Base-by-base conservation (phyloP, 2,113 vertebrate genomes). In the Rhynchopsitta pachyrhyncha region DNA sequence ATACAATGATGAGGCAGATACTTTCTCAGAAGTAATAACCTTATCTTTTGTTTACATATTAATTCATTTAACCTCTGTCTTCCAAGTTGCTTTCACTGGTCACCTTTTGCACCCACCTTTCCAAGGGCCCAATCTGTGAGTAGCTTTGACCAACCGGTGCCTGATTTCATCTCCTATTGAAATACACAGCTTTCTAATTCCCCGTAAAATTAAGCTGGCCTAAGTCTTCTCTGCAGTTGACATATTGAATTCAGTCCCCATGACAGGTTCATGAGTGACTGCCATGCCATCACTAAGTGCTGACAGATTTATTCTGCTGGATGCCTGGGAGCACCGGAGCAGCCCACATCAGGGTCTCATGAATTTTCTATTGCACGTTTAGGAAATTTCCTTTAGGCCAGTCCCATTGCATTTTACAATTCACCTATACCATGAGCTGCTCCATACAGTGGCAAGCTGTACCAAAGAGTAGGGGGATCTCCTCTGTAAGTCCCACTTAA, bases 241-340 rank as follows among this genome's bases (percentile, higher is more conserved):
- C 33, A 5, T 4, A 4, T 1, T 35, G 63, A 73, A 39, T 37
- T 59, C 4, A 0, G 44, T 9, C 27, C 29, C 46, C 2, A 0
- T 2, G 13, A 47, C 8, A 7, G 24, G 20, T 53, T 33, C 33
- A 10, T 12, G n/a, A 62, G 5, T 19, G 46, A 29, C 42, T 41
- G 76, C 62, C 1, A 5, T 52, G n/a, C 74, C 31, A 9, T 11
- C 5, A 2, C 44, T 22, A 31, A 41, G 50, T 1, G 11, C 13
- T 19, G 41, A 29, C 28, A 50, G 62, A 35, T 77, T 25, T 23
- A 20, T 74, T 59, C 57, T 71, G 62, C 55, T 1, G 8, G 27
- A 57, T 1, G 3, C 13, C 20, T 1, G 1, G n/a, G 20, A 60
- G n/a, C 52, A 39, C 23, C 0, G 0, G 12, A 55, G 66, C 70